Evolutionary conservation across 64 coral and sea anemone species (phyloP).

Genomic region (Montipora efflorescens): DNA sequence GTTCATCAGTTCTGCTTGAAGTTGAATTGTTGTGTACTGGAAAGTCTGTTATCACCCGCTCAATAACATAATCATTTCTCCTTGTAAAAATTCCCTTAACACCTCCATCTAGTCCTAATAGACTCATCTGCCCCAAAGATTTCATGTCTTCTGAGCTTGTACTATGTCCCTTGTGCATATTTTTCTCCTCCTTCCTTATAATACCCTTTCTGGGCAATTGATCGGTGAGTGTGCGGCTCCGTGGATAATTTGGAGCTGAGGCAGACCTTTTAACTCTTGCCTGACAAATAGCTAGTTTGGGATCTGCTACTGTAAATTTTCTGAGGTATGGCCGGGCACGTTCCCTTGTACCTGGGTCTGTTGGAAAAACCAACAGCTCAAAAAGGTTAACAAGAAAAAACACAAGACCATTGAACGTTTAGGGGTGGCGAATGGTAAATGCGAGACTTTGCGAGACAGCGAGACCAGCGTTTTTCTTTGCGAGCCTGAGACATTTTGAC

Average conservation of each 20-base stretch:
- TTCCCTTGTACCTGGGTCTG: conserved; percentile 69
- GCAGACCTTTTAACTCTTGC: conserved; percentile 61
- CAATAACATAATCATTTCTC: conserved; percentile 14
- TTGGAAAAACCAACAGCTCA: background rate
- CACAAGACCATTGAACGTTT: background rate
- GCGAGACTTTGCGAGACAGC: no score
- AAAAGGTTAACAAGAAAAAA: background rate
- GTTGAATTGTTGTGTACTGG: conserved; percentile 33
- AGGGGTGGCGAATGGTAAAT: no score
- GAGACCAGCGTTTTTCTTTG: no score
- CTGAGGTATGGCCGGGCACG: conserved; percentile 66
- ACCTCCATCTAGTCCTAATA: conserved; percentile 33
- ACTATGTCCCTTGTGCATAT: conserved; percentile 21
- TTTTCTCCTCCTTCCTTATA: conserved; percentile 42
- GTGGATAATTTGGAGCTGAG: conserved; percentile 52
- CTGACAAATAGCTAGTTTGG: conserved; percentile 73
- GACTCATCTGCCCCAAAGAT: background rate
- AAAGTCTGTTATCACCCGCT: conserved; percentile 69
- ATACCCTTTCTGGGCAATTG: conserved; percentile 18
- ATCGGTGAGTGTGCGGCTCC: conserved; percentile 22
- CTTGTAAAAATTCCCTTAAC: conserved; percentile 27
- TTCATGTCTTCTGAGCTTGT: conserved; percentile 52
- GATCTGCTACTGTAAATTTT: conserved; percentile 66
- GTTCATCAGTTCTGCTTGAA: conserved; percentile 63
- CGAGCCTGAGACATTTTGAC: no score